A percentile compares a stretch with the other conserved stretches of the same genome.
Evolutionary conservation across 2,888 invertebrate genomes (phyloP).

Genomic region (Galerucella calmariensis): DNA sequence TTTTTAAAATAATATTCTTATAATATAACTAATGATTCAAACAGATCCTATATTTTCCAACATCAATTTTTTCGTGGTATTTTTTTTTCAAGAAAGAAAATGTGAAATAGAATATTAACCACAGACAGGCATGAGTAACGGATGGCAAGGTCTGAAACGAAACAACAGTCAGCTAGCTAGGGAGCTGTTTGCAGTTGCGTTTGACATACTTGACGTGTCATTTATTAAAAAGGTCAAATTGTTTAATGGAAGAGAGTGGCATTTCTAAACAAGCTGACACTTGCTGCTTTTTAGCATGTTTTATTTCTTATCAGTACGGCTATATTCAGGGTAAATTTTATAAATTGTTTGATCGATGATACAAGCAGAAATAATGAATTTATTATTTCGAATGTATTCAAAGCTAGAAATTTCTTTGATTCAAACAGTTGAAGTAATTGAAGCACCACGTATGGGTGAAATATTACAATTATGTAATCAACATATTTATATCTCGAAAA

Average conservation of each 20-base stretch:
- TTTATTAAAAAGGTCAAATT: conserved; percentile 50
- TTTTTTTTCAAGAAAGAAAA: not conserved
- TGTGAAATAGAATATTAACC: conserved; percentile 23
- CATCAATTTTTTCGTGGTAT: not conserved
- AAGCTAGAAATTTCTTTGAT: too few species aligned
- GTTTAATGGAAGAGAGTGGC: conserved; percentile 47
- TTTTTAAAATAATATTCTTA: too few species aligned
- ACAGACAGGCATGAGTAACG: conserved; percentile 6
- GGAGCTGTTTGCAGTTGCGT: conserved; percentile 34
- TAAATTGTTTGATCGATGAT: not conserved
- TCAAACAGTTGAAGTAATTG: too few species aligned
- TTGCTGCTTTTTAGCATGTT: conserved; percentile 3
- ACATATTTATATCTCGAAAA: too few species aligned
- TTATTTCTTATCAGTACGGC: not conserved
- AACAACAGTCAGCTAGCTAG: conserved; percentile 7
- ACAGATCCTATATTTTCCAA: not conserved
- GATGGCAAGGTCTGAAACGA: conserved; percentile 9
- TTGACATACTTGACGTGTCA: conserved; percentile 46
- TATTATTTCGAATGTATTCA: not conserved
- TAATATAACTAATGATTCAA: not conserved
- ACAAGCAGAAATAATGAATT: not conserved
- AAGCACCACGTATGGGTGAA: too few species aligned
- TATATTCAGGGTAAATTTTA: not conserved
- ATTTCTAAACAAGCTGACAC: conserved; percentile 46
- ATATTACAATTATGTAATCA: too few species aligned